Base-by-base conservation (phyloP, 2,888 invertebrate species). In the Empis livida region DNA sequence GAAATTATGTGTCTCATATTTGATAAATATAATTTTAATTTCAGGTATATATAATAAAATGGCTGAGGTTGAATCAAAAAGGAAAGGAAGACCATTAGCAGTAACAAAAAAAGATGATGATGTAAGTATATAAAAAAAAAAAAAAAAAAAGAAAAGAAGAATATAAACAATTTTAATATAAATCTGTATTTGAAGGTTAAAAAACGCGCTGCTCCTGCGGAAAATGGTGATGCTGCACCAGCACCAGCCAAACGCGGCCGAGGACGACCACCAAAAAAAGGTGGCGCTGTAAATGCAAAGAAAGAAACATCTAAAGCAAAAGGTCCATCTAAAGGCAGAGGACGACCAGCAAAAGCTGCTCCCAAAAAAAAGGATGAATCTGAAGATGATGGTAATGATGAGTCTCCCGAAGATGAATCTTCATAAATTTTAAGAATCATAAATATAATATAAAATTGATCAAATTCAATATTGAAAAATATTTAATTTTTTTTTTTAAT, bases 211-310 rank as follows among this genome's bases (percentile, higher is more conserved):
- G 40, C 45, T 11, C 32, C 49, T 14, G 30, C 49, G 15, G 37
- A 38, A 17, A 40, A 61, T 65, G 37, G 63, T 68, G 44, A 32
- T n/a, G 35, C 13, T 13, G 32, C 32, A n/a, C 40, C 40, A 42
- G 32, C 32, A n/a, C 40, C 40, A 42, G 41, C 45, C 11, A 50
- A 49, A 35, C 42, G 51, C 15, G 45, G 47, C 3, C 27, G 52
- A 31, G 49, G 53, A 14, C 49, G 49, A 14, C 51, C 53, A 43
- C 45, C 45, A 37, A 44, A 44, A 10, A 35, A 35, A 35, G 35
- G 35, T 13, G 35, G 35, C 2, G 10, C 35, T 5, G n/a, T 5
- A 35, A 13, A 8, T 5, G 40, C 47, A 10, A 20, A 31, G n/a
- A 45, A 45, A 13, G 44, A 46, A 14, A 17, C 40, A 31, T 37